These are phyloP conservation scores for Ranitomeya imitator DNA, from an alignment of 2,113 vertebrate species.

Conservation along the genomic window DNA sequence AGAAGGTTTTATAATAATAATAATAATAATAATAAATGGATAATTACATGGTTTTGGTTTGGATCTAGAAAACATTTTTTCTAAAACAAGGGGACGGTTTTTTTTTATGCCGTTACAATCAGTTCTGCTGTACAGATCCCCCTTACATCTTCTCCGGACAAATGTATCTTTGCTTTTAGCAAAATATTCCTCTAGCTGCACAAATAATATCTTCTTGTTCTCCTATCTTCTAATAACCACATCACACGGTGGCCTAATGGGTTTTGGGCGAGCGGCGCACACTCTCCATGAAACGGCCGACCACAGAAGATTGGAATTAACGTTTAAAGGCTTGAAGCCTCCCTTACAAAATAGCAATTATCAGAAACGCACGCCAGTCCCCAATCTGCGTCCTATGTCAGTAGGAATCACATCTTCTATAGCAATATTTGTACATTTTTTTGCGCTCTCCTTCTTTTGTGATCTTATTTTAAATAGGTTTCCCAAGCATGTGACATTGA, in stretches of 20 bases:
- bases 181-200: not conserved
- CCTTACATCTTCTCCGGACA: not conserved
- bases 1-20: no score
- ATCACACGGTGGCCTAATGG: not conserved
- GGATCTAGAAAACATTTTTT: not conserved
- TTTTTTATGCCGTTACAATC: not conserved
- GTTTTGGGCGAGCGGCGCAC: not conserved
- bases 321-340: not conserved
- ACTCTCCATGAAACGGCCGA: not conserved
- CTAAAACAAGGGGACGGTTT: not conserved
- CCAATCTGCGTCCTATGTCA: not conserved
- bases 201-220: not conserved
- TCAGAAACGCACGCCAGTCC: not conserved
- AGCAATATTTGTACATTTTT: not conserved
- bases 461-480: no score
- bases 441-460: not conserved
- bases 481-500: no score
- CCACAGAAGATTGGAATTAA: not conserved
- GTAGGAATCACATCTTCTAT: not conserved
- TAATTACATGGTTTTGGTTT: not conserved
- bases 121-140: not conserved
- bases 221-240: not conserved
- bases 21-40: not conserved
- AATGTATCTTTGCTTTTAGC: not conserved
- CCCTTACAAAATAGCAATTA: not conserved